Evolutionary conservation across 92 coral and sea anemone genomes (phyloP).

Genomic region (Ricordea florida): DNA sequence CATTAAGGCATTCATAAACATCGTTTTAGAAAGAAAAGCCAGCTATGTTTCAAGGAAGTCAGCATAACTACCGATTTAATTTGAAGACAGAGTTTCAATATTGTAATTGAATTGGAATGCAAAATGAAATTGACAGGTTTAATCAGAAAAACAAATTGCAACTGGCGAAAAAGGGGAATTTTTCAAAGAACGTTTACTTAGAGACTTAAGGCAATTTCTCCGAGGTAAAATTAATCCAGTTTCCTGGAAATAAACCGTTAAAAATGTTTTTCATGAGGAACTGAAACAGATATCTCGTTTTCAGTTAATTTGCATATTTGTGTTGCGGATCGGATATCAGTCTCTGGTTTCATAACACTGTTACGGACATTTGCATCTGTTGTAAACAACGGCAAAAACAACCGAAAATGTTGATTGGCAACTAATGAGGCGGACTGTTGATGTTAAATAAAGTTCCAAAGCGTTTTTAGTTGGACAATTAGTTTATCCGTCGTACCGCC

Average conservation of each 20-base stretch:
- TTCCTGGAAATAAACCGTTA: too few relatives aligned
- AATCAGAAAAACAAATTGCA: conserved; percentile 7
- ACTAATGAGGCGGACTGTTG: conserved; percentile 14
- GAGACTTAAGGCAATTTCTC: neutral
- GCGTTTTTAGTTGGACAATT: conserved; percentile 23
- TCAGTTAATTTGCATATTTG: too few relatives aligned
- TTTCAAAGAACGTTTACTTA: conserved; percentile 8
- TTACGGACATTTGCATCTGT: too few relatives aligned
- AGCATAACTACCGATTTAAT: too few relatives aligned
- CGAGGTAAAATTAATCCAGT: too few relatives aligned
- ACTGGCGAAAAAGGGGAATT: conserved; percentile 12
- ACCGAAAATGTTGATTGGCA: conserved; percentile 19
- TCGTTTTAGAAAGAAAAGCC: too few relatives aligned
- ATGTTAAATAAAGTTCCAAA: conserved; percentile 8
- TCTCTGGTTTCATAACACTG: too few relatives aligned
- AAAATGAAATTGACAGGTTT: conserved; percentile 27
- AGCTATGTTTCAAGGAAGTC: too few relatives aligned
- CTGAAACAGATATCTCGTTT: neutral
- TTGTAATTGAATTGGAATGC: neutral
- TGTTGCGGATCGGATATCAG: too few relatives aligned
- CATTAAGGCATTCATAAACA: too few relatives aligned
- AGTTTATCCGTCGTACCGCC: conserved; percentile 6
- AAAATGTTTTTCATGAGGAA: neutral
- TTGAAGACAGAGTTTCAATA: too few relatives aligned
- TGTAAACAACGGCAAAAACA: conserved; percentile 38